Base-by-base conservation (phyloP, 92 coral and sea anemone genomes). In the Chrysogorgia sp. region DNA sequence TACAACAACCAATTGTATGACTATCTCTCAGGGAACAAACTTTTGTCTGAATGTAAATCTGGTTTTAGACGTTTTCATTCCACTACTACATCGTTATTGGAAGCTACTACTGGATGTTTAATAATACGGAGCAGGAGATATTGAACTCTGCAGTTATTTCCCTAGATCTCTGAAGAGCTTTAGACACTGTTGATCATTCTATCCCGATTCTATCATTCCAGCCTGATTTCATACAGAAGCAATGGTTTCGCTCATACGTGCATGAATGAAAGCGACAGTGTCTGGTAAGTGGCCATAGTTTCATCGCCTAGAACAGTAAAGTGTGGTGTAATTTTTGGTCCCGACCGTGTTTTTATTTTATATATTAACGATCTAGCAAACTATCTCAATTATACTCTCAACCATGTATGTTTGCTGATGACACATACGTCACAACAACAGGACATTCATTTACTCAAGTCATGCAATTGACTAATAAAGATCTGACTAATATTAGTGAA, bases 161-260 rank as follows among this genome's bases (percentile, higher is more conserved):
- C 25, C 15, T 65, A 21, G 72, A 65, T 65, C 72, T 28, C n/a
- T 22, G 15, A 21, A 65, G 32, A 43, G 72, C 72, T 32, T 69
- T 69, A n/a, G 58, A 69, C 76, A 69, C 76, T 30, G 40, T 69
- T 20, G 58, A 69, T 31, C 76, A 69, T 66, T 37, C 41, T 5
- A 67, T 33, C 9, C 52, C 34, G 12, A 67, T 31, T 22, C 58
- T 34, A 23, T 34, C 48, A 3, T 40, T 7, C 14, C 34, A 67
- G n/a, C n/a, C 34, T n/a, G 75, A 10, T 33, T 67, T 13, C 26
- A 28, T 10, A 23, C 26, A 10, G 30, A 20, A 56, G 20, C 62
- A 56, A 12, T 48, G 56, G 56, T 48, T 48, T 48, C 19, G 21
- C 15, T 48, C 56, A 48, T 48, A 56, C 3, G 26, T 64, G 45